These are phyloP conservation scores for Margarornis squamiger DNA, from an alignment of 2,797 vertebrate genomes.

Conservation along the genomic window DNA sequence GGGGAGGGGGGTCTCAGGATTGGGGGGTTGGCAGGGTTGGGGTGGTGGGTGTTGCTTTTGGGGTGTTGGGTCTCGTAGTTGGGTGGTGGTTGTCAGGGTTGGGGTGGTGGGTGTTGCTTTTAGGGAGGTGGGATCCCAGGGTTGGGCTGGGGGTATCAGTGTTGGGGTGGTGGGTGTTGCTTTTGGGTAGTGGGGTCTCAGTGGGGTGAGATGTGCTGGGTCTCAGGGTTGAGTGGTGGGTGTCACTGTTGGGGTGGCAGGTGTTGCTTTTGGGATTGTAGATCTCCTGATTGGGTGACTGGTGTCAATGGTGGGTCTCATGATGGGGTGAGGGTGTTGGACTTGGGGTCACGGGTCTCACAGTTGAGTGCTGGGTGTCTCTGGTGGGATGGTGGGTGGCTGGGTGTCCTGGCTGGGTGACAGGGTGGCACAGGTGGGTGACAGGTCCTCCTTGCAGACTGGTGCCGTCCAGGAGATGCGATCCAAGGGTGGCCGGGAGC, in stretches of 20 bases:
- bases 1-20: neutral
- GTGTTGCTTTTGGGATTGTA: neutral
- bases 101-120: no score
- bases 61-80: no score
- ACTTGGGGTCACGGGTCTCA: no score
- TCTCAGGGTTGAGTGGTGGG: no score
- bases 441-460: constrained; percentile 67
- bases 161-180: neutral
- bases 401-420: neutral
- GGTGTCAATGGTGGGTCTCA: no score
- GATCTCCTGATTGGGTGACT: neutral
- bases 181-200: neutral
- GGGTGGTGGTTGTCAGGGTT: neutral
- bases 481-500: constrained; percentile 84
- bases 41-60: neutral
- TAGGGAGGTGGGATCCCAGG: no score
- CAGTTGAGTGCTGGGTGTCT: no score
- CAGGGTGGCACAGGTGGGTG: neutral
- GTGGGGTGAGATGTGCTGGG: no score
- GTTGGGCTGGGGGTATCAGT: fast-evolving
- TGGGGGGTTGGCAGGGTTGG: neutral
- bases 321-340: no score
- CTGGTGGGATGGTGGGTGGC: no score
- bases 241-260: no score
- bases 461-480: constrained; percentile 90